Evolutionary conservation across 2,888 invertebrate genomes (phyloP).

Genomic region (Norana najaformis): DNA sequence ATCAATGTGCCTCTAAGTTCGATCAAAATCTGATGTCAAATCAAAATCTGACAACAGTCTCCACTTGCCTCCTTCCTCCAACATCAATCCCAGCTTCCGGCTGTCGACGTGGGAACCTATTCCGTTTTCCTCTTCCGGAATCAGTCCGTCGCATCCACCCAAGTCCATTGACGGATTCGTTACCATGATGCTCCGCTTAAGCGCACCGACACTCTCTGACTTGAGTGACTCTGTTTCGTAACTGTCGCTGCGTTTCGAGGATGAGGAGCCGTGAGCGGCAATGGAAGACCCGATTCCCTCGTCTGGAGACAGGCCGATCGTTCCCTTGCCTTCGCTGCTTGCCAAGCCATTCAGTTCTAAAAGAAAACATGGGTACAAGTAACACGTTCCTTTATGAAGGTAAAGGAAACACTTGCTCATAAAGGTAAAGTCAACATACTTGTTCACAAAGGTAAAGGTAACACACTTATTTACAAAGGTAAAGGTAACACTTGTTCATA

Average conservation of each 20-base stretch:
- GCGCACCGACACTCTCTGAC: not conserved
- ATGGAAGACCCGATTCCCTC: slow-evolving; percentile 56
- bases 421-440: not conserved
- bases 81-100: not conserved
- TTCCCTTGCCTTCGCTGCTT: slow-evolving; percentile 42
- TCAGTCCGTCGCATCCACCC: slow-evolving; percentile 1
- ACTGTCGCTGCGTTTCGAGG: slow-evolving; percentile 43
- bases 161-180: slow-evolving; percentile 30
- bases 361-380: not conserved
- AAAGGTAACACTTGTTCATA: not conserved
- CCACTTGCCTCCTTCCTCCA: slow-evolving; percentile 15
- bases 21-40: not conserved
- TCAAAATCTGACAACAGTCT: not conserved
- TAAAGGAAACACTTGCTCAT: not conserved
- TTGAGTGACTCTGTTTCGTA: slow-evolving; percentile 37
- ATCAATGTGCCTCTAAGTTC: too few relatives aligned
- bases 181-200: slow-evolving; percentile 26
- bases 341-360: not conserved
- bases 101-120: not conserved
- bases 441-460: not conserved
- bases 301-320: slow-evolving; percentile 50
- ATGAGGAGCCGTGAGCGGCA: slow-evolving; percentile 34
- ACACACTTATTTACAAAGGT: not conserved
- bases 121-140: slow-evolving; percentile 8
- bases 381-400: not conserved